Evolutionary conservation across 2,113 vertebrate species (phyloP), one percentile per base, ranked within the genome.

Genomic region (Paramormyrops kingsleyae): DNA sequence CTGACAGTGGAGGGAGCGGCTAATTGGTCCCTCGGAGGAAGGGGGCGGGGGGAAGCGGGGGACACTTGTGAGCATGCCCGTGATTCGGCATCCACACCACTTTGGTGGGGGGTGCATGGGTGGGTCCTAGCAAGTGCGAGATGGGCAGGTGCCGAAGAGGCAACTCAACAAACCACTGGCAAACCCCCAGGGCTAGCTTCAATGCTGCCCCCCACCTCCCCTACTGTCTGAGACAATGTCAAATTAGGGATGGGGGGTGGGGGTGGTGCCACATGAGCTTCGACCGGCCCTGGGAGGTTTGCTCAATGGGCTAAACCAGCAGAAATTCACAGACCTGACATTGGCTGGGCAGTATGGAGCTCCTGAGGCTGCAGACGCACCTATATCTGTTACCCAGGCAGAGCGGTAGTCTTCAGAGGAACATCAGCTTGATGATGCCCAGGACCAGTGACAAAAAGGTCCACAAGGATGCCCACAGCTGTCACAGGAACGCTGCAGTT

Each of bases 11-110:
- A 31, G 6, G 47, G 27, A 87, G 12, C 21, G 9, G 42, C n/a
- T 87, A 87, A 87, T 87, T 87, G 84, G 84, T 86, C 84, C 49
- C 84, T 87, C 46, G 31, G 84, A 87, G 49, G 52, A 7, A 27
- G 49, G 27, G 84, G 12, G 27, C 2, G 27, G 24, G n/a, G 49
- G 13, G n/a, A 15, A 49, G 35, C 2, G 2, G 2, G 24, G 44
- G 39, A 39, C 35, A 42, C 35, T 42, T 17, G 15, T 80, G 35
- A 42, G 35, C 35, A 7, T 19, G 35, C 74, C 35, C 17, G 1
- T 42, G 15, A 80, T 42, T 80, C 1, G 4, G 15, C 13, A 19
- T 39, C 35, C 31, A 80, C 74, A 7, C 74, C 15, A 80, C 31
- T 39, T 42, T 5, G 35, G 74, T 39, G 35, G 31, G 74, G 27